A percentile compares a stretch with the other conserved stretches of the same genome.
Conservation (phyloP, 2,113 vertebrate species). For the Periophthalmodon schlosseri region DNA sequence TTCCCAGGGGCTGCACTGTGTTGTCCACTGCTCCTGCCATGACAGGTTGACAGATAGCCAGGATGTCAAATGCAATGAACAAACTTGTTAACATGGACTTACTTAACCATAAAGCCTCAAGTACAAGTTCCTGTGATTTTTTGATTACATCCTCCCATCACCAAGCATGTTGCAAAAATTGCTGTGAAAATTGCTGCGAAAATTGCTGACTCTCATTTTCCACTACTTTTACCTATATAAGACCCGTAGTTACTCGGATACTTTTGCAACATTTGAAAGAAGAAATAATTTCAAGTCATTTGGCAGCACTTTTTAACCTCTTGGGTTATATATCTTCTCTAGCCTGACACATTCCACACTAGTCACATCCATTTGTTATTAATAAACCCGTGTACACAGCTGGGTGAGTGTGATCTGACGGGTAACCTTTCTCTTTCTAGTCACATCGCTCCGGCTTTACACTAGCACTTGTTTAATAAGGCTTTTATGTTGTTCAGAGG, state of each 20-base stretch:
- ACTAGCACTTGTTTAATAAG: conserved; percentile 28
- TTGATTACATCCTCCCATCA: too few relatives aligned
- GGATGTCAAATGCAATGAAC: too few relatives aligned
- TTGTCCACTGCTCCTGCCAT: background rate
- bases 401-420: conserved; percentile 14
- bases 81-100: too few relatives aligned
- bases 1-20: too few relatives aligned
- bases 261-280: background rate
- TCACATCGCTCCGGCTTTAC: conserved; percentile 23
- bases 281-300: background rate
- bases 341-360: conserved; percentile 10
- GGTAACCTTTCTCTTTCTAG: conserved; percentile 32
- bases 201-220: background rate
- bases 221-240: background rate
- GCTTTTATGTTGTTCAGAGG: conserved; percentile 14
- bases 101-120: background rate
- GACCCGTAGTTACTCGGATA: background rate
- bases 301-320: background rate
- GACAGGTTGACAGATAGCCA: too few relatives aligned
- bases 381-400: conserved; percentile 26
- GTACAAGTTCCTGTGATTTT: background rate
- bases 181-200: too few relatives aligned
- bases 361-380: conserved; percentile 26
- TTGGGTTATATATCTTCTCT: background rate
- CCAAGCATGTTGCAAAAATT: too few relatives aligned